Evolutionary conservation across 1,140 invertebrate species (phyloP).

Genomic region (Aphaenogaster ashmeadi): DNA sequence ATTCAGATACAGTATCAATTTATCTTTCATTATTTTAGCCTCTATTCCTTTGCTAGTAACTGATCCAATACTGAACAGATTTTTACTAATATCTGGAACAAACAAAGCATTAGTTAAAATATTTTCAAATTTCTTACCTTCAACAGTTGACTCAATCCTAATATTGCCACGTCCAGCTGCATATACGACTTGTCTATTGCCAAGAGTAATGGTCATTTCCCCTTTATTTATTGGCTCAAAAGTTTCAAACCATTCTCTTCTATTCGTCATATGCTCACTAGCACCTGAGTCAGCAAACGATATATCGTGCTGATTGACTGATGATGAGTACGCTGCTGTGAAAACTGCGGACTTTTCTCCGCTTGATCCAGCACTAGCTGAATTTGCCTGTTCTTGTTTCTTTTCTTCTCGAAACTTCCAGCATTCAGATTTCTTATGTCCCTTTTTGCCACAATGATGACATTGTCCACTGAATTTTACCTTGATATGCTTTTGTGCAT

Average conservation of each 20-base stretch:
- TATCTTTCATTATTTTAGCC: no score
- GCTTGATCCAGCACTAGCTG: background rate
- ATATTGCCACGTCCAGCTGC: background rate
- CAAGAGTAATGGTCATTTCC: background rate
- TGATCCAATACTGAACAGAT: constrained; percentile 8
- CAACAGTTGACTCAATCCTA: background rate
- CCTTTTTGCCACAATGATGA: background rate
- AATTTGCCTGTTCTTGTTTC: constrained; percentile 4
- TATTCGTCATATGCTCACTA: background rate
- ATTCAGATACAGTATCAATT: no score
- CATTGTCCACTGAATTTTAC: background rate
- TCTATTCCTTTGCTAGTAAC: background rate
- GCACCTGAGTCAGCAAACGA: background rate
- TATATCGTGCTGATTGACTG: background rate
- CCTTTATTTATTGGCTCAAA: background rate
- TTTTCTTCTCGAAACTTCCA: no score
- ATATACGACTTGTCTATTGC: background rate
- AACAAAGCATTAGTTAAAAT: background rate
- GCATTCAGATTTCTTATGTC: background rate
- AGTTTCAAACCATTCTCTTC: constrained; percentile 12
- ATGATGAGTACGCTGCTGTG: background rate
- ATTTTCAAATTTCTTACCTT: background rate
- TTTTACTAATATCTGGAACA: background rate
- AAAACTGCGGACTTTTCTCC: background rate
- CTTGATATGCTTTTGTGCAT: background rate